Evolutionary conservation across 37 sponge, comb jelly and placozoan genomes (phyloP), one percentile per base, ranked within the genome.

Genomic region (Mnemiopsis leidyi): DNA sequence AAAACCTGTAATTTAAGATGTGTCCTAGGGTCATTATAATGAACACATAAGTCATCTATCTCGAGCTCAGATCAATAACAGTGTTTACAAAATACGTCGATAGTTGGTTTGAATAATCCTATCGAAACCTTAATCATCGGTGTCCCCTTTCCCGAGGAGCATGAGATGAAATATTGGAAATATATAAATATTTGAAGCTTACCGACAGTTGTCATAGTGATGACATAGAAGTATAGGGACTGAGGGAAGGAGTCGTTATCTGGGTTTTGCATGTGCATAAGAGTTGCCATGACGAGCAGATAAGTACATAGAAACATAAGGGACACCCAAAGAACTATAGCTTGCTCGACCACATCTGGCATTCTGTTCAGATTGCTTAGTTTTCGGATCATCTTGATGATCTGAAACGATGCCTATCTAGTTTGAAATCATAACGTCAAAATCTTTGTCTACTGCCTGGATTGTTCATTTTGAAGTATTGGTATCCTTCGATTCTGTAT

Each of bases 121-220:
- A n/a, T n/a, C n/a, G n/a, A n/a, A n/a, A n/a, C n/a, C n/a, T n/a
- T n/a, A n/a, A n/a, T n/a, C n/a, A n/a, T n/a, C n/a, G n/a, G n/a
- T n/a, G n/a, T n/a, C n/a, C n/a, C n/a, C n/a, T n/a, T n/a, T n/a
- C n/a, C n/a, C n/a, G n/a, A n/a, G n/a, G n/a, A n/a, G n/a, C n/a
- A n/a, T n/a, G n/a, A n/a, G n/a, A n/a, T n/a, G n/a, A n/a, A n/a
- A n/a, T n/a, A n/a, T n/a, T n/a, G n/a, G n/a, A n/a, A n/a, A n/a
- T n/a, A n/a, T n/a, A n/a, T n/a, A n/a, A n/a, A n/a, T n/a, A n/a
- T n/a, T 69, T 25, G 24, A 29, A 23, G 39, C 90, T 40, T 29
- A 85, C 90, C 90, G 9, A 85, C 90, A 23, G 90, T 85, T 18
- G 90, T 85, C 90, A 85, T 85, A 37, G 90, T 40, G 0, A 85